A percentile compares a stretch with the other conserved stretches of the same genome.
phyloP scores from a whole-genome alignment of 2,797 vertebrate genomes.

The Okamejei kenojei region DNA sequence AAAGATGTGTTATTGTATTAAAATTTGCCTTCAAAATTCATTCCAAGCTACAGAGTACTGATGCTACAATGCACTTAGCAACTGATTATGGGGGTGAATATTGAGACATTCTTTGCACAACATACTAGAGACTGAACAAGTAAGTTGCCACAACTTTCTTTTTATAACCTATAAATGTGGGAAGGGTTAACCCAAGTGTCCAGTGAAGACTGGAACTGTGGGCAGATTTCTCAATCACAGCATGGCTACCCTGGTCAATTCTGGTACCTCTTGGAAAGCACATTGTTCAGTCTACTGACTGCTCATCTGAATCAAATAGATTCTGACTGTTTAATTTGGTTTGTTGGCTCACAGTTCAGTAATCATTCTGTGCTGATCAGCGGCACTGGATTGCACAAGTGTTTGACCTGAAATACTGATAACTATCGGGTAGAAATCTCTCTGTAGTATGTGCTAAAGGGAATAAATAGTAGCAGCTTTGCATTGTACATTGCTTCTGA shows the following conservation, averaged over 20 bases:
- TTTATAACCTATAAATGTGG: neutral
- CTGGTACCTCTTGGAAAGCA: slow-evolving; percentile 41
- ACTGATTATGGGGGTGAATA: too few relatives aligned
- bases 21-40: too few relatives aligned
- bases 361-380: slow-evolving; percentile 43
- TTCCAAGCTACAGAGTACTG: too few relatives aligned
- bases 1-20: too few relatives aligned
- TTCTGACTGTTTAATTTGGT: slow-evolving; percentile 53
- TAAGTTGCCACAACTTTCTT: neutral
- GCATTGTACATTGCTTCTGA: too few relatives aligned
- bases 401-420: slow-evolving; percentile 39
- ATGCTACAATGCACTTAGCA: too few relatives aligned
- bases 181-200: too few relatives aligned
- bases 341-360: slow-evolving; percentile 51
- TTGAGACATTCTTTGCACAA: neutral
- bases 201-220: slow-evolving; percentile 17
- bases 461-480: too few relatives aligned
- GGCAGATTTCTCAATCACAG: neutral
- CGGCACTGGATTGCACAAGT: slow-evolving; percentile 44
- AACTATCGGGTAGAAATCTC: slow-evolving; percentile 19
- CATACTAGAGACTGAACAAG: neutral
- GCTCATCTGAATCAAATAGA: slow-evolving; percentile 51
- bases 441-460: too few relatives aligned
- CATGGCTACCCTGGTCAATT: slow-evolving; percentile 30
- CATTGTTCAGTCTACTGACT: slow-evolving; percentile 41